Base-by-base conservation (phyloP, 2,888 invertebrate genomes). In the Thyatira batis region DNA sequence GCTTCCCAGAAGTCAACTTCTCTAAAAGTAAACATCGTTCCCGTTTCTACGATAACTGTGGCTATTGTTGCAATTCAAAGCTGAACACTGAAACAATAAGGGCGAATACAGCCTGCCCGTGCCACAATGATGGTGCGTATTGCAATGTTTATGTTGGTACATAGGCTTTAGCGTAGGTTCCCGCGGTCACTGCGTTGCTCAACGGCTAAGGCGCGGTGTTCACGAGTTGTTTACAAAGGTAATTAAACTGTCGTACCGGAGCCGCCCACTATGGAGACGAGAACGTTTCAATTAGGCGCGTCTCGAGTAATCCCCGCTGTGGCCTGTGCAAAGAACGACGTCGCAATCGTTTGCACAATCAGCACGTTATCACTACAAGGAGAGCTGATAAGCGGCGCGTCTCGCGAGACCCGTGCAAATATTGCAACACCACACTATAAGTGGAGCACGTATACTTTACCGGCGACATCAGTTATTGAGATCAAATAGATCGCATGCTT, bases 201-300 rank as follows among this genome's bases (percentile, higher is more conserved):
- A 84, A 80, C 72, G 55, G 57, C 56, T 56, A 51, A 64, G 64
- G 65, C 67, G 69, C 65, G 62, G 61, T 71, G 73, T 71, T 71
- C 76, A 71, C 73, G 69, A 79, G 71, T 70, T 78, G 76, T 81
- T 80, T 83, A 74, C 79, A 71, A 66, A 74, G 68, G 75, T 80
- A 84, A 85, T 86, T 83, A 84, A 78, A 71, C 65, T 74, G 80
- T 80, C 80, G 61, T 61, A 61, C 64, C 61, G 55, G 63, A 65
- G 61, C 77, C 82, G 81, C 83, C 83, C 79, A 81, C 80, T 63
- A 71, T 55, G 69, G 65, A 65, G 67, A 72, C 67, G 69, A 67
- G 75, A 82, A 85, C 81, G 73, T 80, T 84, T 84, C 84, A 85
- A 84, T 86, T 83, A 82, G 78, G 63, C 67, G 65, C 70, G 60